Evolutionary conservation across 2,113 vertebrate species (phyloP).

Genomic region (Emydura subglobosa): DNA sequence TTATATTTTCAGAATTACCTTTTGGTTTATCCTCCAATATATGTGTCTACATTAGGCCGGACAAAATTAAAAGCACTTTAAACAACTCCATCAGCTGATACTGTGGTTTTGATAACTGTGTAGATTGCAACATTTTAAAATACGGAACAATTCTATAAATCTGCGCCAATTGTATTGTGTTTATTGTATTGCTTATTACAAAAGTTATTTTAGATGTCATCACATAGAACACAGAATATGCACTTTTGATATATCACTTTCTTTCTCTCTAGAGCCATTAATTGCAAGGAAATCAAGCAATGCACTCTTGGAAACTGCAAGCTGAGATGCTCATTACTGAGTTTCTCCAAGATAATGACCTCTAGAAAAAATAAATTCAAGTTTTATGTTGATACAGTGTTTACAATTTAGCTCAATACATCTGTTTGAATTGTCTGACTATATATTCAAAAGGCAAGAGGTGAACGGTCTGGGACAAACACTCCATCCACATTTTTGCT

Average conservation of each 20-base stretch:
- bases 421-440: not conserved
- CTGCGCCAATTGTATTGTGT: not conserved
- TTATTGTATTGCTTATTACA: slow-evolving; percentile 35
- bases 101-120: slow-evolving; percentile 7
- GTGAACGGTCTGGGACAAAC: not conserved
- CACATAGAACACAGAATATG: not conserved
- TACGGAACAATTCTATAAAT: slow-evolving; percentile 13
- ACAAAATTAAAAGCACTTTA: not conserved
- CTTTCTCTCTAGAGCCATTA: slow-evolving; percentile 33
- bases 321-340: slow-evolving; percentile 31
- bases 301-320: slow-evolving; percentile 42
- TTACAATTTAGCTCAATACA: not conserved
- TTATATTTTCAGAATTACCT: slow-evolving; percentile 11
- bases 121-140: slow-evolving; percentile 24
- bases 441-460: not conserved
- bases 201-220: slow-evolving; percentile 46
- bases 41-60: not conserved
- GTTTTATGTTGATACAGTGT: not conserved
- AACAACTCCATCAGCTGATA: slow-evolving; percentile 2
- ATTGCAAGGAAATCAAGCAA: slow-evolving; percentile 57
- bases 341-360: slow-evolving; percentile 22
- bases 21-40: not conserved
- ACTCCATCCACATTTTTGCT: not conserved
- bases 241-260: slow-evolving; percentile 46
- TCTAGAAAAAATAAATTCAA: slow-evolving; percentile 35